Evolutionary conservation across 2,113 vertebrate genomes (phyloP).

Genomic region (Tupaia tana): DNA sequence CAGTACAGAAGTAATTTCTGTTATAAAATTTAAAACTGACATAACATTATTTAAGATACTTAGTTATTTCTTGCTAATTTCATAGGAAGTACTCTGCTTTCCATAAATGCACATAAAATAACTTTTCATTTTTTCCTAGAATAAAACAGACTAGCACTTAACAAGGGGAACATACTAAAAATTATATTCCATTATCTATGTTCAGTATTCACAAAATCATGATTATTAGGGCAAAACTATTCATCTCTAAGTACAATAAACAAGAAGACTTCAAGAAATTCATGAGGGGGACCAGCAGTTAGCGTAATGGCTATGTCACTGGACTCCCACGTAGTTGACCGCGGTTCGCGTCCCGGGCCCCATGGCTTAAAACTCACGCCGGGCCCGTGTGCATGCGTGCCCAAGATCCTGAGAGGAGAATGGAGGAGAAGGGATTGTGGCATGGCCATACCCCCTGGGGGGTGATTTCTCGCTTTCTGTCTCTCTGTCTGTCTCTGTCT

Average conservation of each 20-base stretch:
- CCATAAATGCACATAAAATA: neutral
- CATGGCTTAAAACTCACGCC: no score
- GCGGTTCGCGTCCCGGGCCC: no score
- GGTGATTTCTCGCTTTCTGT: no score
- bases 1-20: constrained; percentile 22
- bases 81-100: neutral
- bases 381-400: no score
- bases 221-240: constrained; percentile 25
- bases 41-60: neutral
- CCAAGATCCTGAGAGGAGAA: no score
- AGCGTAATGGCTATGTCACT: no score
- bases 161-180: constrained; percentile 19
- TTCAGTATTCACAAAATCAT: constrained; percentile 25
- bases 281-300: no score
- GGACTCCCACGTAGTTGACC: no score
- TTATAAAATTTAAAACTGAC: constrained; percentile 24
- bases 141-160: constrained; percentile 8
- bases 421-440: no score
- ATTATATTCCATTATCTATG: neutral
- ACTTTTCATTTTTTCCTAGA: neutral
- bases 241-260: neutral
- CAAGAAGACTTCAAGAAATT: no score
- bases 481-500: no score
- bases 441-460: no score
- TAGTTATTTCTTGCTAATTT: constrained; percentile 37